phyloP scores from a whole-genome alignment of 2,888 invertebrate genomes.

The Sphaerophoria taeniata region DNA sequence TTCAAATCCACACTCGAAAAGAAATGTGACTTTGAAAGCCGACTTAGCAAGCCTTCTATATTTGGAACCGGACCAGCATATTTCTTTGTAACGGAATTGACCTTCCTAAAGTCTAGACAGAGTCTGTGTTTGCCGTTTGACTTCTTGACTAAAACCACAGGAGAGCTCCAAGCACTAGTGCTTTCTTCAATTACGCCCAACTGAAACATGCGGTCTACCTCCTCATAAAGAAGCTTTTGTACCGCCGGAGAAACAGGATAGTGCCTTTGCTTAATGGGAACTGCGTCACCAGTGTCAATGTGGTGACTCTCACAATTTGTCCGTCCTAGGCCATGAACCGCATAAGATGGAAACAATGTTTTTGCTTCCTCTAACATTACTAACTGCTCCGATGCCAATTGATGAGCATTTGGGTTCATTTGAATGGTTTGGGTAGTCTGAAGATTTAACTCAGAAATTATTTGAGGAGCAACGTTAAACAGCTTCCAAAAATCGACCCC shows the following conservation, averaged over 20 bases:
- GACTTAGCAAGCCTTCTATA: constrained; percentile 15
- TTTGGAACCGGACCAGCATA: not conserved
- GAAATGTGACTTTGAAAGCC: not conserved
- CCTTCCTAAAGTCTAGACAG: constrained; percentile 4
- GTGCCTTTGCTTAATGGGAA: not conserved
- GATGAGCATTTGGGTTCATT: not conserved
- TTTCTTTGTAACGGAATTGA: constrained; percentile 11
- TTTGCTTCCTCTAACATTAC: not conserved
- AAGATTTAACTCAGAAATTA: not conserved
- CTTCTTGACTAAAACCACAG: not conserved
- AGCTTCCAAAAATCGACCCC: constrained; percentile 29
- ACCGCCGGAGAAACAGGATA: not conserved
- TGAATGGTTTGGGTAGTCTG: not conserved
- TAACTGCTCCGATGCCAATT: not conserved
- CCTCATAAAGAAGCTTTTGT: not conserved
- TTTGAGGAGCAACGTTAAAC: not conserved
- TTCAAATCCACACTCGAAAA: not conserved
- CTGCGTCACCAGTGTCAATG: not conserved
- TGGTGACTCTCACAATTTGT: not conserved
- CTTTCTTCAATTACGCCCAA: not conserved
- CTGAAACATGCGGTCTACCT: not conserved
- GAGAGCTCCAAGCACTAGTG: not conserved
- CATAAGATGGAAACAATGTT: constrained; percentile 8
- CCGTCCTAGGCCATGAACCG: not conserved
- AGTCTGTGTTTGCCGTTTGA: not conserved